Base-by-base conservation (phyloP, 1,140 invertebrate species). In the Ladona fulva region DNA sequence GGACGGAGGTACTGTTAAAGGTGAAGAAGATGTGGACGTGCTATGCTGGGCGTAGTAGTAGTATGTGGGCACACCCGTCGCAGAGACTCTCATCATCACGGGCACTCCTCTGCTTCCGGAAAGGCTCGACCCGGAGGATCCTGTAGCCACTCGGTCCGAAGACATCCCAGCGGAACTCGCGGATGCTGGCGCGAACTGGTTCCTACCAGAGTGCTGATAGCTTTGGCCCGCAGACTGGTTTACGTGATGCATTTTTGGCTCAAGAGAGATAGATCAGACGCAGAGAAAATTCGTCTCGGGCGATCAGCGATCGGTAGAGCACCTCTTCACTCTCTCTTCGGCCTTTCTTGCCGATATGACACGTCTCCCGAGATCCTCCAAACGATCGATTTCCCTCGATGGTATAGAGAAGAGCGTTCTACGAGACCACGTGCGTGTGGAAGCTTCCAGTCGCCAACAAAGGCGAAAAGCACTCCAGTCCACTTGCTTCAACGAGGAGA, bases 401-500 rank as follows among this genome's bases (percentile, higher is more conserved):
- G 10, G 44, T 52, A 52, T n/a, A 37, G 8, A 8, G 29, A 37
- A 37, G 29, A 37, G n/a, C n/a, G n/a, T n/a, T n/a, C n/a, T n/a
- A n/a, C n/a, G n/a, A 52, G 10, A 66, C 52, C 52, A 66, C 52
- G 52, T 66, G 52, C 44, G 44, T 52, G 44, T 10, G 44, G 44
- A 52, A 22, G 52, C 14, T 66, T 66, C 52, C 52, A 19, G 52
- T 22, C n/a, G 16, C 52, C 52, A 66, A 12, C 52, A 12, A 66
- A 66, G 52, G 52, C 52, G 52, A 66, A 66, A 66, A 66, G n/a
- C 52, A 66, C 52, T 19, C 52, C 16, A 66, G 52, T 66, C 52
- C 52, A 66, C 52, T 66, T 66, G 52, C 52, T 22, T 66, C 52
- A 66, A 66, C 52, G 52, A 66, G 52, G 52, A 66, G 52, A 66